Base-by-base conservation (phyloP, 2,113 vertebrate genomes). In the Mesocricetus auratus region DNA sequence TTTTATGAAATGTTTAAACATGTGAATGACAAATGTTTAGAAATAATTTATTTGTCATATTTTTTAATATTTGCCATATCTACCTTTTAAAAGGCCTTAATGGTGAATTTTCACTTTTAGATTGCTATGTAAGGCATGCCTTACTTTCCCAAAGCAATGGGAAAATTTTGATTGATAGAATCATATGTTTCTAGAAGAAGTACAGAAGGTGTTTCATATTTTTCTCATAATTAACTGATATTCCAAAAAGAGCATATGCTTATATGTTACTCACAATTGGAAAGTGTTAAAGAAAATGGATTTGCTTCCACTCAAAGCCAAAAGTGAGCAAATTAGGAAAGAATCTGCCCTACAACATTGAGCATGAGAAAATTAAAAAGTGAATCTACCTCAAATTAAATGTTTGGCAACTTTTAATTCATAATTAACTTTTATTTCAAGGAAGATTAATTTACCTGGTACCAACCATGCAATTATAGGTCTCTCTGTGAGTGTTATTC, bases 1-100 rank as follows among this genome's bases (percentile, higher is more conserved):
- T 97, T 96, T 97, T 95, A 93, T 0, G 0, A 98, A 96, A 97
- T 96, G 50, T 92, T 97, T 69, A 97, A 92, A 86, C 58, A 60
- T 83, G 91, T 89, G 93, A 98, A 92, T 96, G 87, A 96, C 75
- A 98, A 96, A 97, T 79, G 69, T 96, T 98, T 96, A 93, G 93
- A 97, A 69, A 53, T 86, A 82, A 93, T 42, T 86, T 36, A 69
- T 97, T 97, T n/a, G 97, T 95, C 42, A 50, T 1, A 36, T 50
- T 97, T 97, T 95, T 96, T 50, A 82, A 50, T 58, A 86, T 97
- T 96, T 96, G 36, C 13, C 96, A 21, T 93, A 22, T 60, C 47
- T 92, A 42, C 3, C 78, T 87, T 97, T 93, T 96, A 26, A 24
- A 90, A 90, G 85, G 45, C 79, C 29, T 47, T 39, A 68, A 73